These are phyloP conservation scores for Chloroceryle amazona DNA, from an alignment of 2,797 vertebrate species.

Conservation along the genomic window DNA sequence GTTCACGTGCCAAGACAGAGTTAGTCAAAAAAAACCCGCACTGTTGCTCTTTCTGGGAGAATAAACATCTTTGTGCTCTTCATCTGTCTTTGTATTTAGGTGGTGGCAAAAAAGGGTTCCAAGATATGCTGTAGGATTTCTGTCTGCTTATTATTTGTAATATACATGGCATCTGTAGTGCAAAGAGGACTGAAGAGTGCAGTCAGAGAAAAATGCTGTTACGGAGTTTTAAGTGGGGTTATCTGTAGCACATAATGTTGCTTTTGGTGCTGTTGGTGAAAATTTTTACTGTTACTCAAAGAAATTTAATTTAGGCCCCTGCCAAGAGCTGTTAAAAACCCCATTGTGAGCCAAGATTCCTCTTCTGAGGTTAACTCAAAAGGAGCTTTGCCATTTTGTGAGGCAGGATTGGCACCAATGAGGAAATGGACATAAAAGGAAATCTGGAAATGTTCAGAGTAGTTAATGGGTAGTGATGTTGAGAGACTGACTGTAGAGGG, in stretches of 20 bases:
- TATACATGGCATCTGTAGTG: background rate
- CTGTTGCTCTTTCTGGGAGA: conserved; percentile 4
- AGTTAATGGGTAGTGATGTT: background rate
- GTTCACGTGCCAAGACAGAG: background rate
- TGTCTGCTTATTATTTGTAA: background rate
- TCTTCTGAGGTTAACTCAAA: background rate
- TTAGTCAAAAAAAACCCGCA: background rate
- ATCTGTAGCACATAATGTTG: background rate
- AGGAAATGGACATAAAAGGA: background rate
- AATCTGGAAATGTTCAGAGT: background rate
- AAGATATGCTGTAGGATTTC: background rate
- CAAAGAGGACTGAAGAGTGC: background rate
- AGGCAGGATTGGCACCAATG: background rate
- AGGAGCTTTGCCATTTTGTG: background rate
- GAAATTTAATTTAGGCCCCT: background rate
- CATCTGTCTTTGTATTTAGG: background rate
- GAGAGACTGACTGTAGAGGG: background rate
- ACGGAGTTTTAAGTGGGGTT: background rate
- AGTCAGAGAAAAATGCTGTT: background rate
- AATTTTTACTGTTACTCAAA: background rate
- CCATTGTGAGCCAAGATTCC: background rate
- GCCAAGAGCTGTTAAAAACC: background rate
- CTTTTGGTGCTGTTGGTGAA: background rate
- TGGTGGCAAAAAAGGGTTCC: background rate
- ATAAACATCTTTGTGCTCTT: conserved; percentile 34